Conservation (phyloP, 2,888 invertebrate species). For the Drosophila setosimentum region DNA sequence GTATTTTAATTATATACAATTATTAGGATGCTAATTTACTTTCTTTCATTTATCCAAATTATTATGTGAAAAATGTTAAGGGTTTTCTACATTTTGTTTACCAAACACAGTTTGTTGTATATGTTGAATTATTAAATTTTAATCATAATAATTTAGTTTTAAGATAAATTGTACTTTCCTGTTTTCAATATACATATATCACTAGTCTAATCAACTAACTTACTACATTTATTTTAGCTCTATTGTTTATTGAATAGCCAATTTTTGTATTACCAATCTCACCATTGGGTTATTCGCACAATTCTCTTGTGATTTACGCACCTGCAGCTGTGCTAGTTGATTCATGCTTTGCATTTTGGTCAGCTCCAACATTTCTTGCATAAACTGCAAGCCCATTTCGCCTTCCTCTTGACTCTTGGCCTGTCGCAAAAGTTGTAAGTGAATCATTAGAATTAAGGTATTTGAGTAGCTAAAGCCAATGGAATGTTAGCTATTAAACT, state of each 20-base stretch:
- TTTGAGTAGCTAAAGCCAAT: neutral
- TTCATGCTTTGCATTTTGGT: constrained; percentile 89
- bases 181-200: neutral
- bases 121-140: neutral
- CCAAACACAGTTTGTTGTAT: neutral
- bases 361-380: constrained; percentile 98
- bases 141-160: neutral
- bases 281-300: constrained; percentile 29
- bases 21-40: neutral
- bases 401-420: constrained; percentile 94
- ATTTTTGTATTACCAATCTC: constrained; percentile 1
- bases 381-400: constrained; percentile 96
- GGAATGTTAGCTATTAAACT: neutral
- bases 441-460: constrained; percentile 1
- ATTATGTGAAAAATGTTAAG: neutral
- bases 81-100: neutral
- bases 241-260: neutral
- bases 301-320: constrained; percentile 54
- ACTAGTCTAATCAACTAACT: neutral
- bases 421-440: constrained; percentile 85
- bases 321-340: constrained; percentile 84
- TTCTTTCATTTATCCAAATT: neutral
- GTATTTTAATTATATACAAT: neutral
- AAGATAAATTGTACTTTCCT: neutral
- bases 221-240: neutral